Conservation (phyloP, 2,113 vertebrate species). For the Oophaga pumilio region DNA sequence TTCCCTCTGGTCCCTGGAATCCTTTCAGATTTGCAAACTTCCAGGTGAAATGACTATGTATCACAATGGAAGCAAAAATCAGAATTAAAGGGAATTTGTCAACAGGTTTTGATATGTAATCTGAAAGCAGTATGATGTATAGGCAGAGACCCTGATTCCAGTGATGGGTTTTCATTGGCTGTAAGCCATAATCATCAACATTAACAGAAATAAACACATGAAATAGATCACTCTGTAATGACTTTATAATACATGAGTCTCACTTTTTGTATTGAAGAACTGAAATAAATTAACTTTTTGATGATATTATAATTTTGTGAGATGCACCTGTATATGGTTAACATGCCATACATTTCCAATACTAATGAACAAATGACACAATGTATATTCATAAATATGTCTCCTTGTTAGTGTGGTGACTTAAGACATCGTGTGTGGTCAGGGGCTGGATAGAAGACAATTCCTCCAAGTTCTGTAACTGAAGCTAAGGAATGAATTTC, state of each 20-base stretch:
- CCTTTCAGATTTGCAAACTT: not conserved
- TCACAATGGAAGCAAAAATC: not conserved
- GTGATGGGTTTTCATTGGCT: too few relatives aligned
- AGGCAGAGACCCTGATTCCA: too few relatives aligned
- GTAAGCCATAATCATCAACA: too few relatives aligned
- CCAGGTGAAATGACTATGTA: not conserved
- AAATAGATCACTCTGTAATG: too few relatives aligned
- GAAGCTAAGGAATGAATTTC: not conserved
- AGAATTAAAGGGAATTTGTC: not conserved
- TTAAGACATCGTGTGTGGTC: conserved; percentile 21
- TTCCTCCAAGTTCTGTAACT: not conserved
- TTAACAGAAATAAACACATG: too few relatives aligned
- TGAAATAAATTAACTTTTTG: too few relatives aligned
- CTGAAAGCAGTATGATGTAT: too few relatives aligned
- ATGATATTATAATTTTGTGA: too few relatives aligned
- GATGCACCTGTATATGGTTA: too few relatives aligned
- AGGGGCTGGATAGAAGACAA: not conserved
- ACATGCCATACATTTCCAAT: not conserved
- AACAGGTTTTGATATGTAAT: too few relatives aligned
- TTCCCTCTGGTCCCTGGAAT: not conserved
- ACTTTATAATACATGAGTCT: too few relatives aligned
- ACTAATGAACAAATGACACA: not conserved
- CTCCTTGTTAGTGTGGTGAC: not conserved
- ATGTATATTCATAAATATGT: not conserved
- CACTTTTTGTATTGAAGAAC: too few relatives aligned